Conservation (phyloP, 2,797 vertebrate genomes). For the Megaceryle alcyon region DNA sequence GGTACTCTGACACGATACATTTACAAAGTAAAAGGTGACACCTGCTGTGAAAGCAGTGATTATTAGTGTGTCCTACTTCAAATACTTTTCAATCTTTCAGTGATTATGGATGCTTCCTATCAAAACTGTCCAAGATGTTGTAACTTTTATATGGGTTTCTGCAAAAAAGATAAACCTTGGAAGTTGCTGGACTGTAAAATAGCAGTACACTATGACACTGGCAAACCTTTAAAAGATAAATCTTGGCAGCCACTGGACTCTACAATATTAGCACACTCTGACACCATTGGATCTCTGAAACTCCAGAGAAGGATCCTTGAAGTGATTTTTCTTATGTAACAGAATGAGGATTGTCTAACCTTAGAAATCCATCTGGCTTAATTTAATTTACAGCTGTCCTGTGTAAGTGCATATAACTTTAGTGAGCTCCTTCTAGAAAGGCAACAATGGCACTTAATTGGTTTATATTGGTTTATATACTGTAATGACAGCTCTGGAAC, state of each 20-base stretch:
- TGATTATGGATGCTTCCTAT: constrained; percentile 50
- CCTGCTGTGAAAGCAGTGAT: constrained; percentile 10
- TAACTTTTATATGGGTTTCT: constrained; percentile 20
- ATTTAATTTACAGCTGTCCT: background rate
- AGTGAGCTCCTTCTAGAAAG: background rate
- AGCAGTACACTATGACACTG: constrained; percentile 17
- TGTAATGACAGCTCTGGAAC: background rate
- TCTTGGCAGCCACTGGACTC: background rate
- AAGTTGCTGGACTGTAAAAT: constrained; percentile 44
- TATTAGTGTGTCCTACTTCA: constrained; percentile 48
- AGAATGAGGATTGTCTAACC: background rate
- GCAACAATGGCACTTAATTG: background rate
- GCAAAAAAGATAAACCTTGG: constrained; percentile 56
- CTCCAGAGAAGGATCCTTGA: background rate
- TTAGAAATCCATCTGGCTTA: background rate
- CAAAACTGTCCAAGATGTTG: constrained; percentile 25
- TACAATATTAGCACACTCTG: constrained; percentile 19
- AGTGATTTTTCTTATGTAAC: background rate
- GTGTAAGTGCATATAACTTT: background rate
- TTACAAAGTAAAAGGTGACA: constrained; percentile 30
- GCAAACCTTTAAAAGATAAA: constrained; percentile 38
- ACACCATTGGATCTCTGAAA: background rate
- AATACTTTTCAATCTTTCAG: constrained; percentile 33
- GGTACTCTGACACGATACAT: background rate
- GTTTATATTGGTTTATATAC: background rate